Base-by-base conservation (phyloP, 35 echinoderm and acorn worm species). In the Heliocidaris tuberculata region DNA sequence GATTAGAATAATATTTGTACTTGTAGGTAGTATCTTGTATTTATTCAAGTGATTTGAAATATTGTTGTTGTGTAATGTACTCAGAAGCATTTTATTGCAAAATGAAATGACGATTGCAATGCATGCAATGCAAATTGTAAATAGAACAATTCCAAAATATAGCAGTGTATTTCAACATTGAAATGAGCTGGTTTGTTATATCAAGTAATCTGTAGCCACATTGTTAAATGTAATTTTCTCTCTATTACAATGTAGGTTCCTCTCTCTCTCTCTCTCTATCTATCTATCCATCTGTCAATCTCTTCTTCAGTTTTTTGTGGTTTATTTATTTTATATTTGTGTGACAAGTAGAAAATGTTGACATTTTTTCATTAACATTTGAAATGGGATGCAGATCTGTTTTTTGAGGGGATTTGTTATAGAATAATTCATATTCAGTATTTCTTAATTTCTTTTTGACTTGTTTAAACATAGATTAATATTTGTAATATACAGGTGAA, bases 101-200 rank as follows among this genome's bases (percentile, higher is more conserved):
- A 78, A 78, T 78, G 27, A 21, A 78, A 78, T 19, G 21, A 56
- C 4, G 27, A 78, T 78, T 78, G 65, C 65, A 78, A 78, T 78
- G 60, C 60, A 17, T 70, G 17, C 65, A n/a, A 9, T 60, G 4
- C 59, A 60, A 42, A 78, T 27, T 78, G 65, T 78, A 78, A 78
- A 78, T 78, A 78, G 65, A 78, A 78, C 65, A 78, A n/a, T 78
- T 78, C 65, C 65, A 78, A 78, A n/a, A 78, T 78, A 27, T 21
- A 24, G 65, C 65, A 56, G 52, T 56, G 52, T 12, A 56, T 56
- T 56, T 56, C 10, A 56, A 56, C 52, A 56, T 15, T 56, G 52
- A 56, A 56, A 56, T 56, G 10, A 56, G 8, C 52, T 56, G 52
- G 52, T 10, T 13, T 56, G 52, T 56, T 15, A 56, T 56, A 56